Evolutionary conservation across 2,888 invertebrate genomes (phyloP).

Genomic region (Philopedon plagiatum): DNA sequence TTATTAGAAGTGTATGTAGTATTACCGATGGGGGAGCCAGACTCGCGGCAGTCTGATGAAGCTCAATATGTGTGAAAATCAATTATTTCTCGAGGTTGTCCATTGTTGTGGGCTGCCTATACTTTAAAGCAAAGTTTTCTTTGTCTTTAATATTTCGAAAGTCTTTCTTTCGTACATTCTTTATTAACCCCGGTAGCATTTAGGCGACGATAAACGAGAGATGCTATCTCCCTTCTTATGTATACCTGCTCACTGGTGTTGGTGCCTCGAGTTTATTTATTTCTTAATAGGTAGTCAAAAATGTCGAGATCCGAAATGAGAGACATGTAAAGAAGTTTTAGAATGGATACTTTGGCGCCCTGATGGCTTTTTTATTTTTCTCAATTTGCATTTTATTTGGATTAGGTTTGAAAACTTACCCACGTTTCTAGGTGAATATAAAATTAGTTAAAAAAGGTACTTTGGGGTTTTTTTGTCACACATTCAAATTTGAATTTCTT

Average conservation of each 20-base stretch:
- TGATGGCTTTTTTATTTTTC: conserved; percentile 37
- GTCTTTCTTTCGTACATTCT: neutral
- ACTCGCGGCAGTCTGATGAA: no score
- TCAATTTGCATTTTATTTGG: conserved; percentile 37
- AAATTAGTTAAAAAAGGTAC: conserved; percentile 13
- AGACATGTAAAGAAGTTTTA: conserved; percentile 39
- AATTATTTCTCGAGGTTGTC: no score
- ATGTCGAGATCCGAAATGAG: conserved; percentile 37
- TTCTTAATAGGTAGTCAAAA: conserved; percentile 51
- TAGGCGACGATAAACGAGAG: conserved; percentile 9
- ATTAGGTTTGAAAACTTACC: conserved; percentile 27
- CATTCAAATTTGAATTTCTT: neutral
- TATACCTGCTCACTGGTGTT: conserved; percentile 45
- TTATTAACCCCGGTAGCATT: conserved; percentile 17
- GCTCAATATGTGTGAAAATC: no score
- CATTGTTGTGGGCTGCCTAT: no score
- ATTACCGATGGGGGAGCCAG: no score
- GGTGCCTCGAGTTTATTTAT: conserved; percentile 41
- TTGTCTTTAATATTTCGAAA: neutral
- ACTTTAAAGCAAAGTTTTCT: neutral
- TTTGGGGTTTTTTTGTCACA: neutral
- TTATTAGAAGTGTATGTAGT: no score
- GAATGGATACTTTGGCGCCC: conserved; percentile 45
- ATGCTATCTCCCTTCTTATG: conserved; percentile 33
- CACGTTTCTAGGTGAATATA: conserved; percentile 20